Evolutionary conservation across 2,113 vertebrate species (phyloP), one percentile per base, ranked within the genome.

Genomic region (Saimiri boliviensis): DNA sequence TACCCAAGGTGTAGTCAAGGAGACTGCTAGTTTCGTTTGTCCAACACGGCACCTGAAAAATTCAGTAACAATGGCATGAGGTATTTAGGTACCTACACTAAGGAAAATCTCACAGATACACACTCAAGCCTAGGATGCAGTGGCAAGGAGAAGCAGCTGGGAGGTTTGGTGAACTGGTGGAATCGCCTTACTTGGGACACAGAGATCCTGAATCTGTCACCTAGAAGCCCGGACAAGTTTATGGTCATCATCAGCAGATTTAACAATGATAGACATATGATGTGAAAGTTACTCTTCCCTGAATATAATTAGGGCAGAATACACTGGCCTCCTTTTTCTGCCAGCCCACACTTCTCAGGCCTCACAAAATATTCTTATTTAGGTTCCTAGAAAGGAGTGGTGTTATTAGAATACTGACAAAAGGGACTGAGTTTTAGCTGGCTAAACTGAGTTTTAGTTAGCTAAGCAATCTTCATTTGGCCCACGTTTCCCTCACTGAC

Each of bases 81-180:
- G 21, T 3, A 13, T 25, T 84, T 58, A 23, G 82, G 7, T n/a
- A 47, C 7, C 2, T 12, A 23, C 13, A 30, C 68, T 60, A 45
- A 45, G 74, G 68, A n/a, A 94, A 68, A 37, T 12, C n/a, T 68
- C 37, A 60, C 0, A 45, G 30, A 73, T 35, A n/a, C 0, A 19
- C 37, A 7, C 14, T 4, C 2, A 16, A 40, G 3, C 37, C 4
- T 82, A 47, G 52, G 27, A 1, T 52, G 8, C 13, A 3, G 4
- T 47, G 76, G 2, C 76, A 49, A 13, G n/a, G 25, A 8, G 12
- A 68, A 60, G 35, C 35, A 54, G 27, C 17, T 63, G 30, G 86
- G 45, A 54, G 9, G 17, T 54, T 56, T 89, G 16, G 1, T 47
- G 32, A 70, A 37, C 23, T 63, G 16, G 21, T 21, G 35, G n/a